Conservation (phyloP, 2,797 vertebrate species). For the Craterocephalus amniculus region DNA sequence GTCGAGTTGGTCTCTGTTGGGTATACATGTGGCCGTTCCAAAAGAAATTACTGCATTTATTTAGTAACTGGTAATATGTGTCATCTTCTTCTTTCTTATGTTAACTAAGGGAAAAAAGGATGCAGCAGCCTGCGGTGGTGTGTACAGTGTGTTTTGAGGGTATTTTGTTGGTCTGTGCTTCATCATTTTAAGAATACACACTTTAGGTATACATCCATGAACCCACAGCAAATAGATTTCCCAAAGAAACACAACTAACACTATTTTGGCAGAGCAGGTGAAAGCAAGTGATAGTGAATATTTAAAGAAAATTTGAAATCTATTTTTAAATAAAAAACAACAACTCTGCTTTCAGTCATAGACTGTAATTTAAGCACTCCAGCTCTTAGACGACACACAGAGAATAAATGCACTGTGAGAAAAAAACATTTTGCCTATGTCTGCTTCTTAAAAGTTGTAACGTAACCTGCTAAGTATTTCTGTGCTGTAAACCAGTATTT, state of each 20-base stretch:
- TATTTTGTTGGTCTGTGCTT: constrained; percentile 70
- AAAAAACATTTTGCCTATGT: constrained; percentile 44
- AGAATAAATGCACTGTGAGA: constrained; percentile 78
- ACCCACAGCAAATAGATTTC: constrained; percentile 76
- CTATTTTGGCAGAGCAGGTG: constrained; percentile 48
- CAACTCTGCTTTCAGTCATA: constrained; percentile 54
- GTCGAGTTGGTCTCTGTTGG: constrained; percentile 85
- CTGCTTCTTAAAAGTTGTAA: constrained; percentile 32
- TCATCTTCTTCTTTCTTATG: constrained; percentile 67
- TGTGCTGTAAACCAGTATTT: constrained; percentile 46
- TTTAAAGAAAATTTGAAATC: constrained; percentile 33
- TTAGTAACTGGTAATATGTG: constrained; percentile 69
- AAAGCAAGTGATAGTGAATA: constrained; percentile 48
- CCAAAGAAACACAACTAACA: constrained; percentile 81
- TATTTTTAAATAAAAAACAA: constrained; percentile 27
- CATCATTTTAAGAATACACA: constrained; percentile 61
- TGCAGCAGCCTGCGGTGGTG: constrained; percentile 62
- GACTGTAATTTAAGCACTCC: constrained; percentile 65
- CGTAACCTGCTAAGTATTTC: constrained; percentile 44
- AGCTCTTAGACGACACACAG: constrained; percentile 61
- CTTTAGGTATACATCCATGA: constrained; percentile 71
- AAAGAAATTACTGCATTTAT: constrained; percentile 64
- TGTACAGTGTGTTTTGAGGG: constrained; percentile 71
- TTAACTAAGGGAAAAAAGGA: constrained; percentile 64
- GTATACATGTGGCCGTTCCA: constrained; percentile 71